These are phyloP conservation scores for Crypturellus tataupa DNA, from an alignment of 2,797 vertebrate genomes.

Conservation along the genomic window DNA sequence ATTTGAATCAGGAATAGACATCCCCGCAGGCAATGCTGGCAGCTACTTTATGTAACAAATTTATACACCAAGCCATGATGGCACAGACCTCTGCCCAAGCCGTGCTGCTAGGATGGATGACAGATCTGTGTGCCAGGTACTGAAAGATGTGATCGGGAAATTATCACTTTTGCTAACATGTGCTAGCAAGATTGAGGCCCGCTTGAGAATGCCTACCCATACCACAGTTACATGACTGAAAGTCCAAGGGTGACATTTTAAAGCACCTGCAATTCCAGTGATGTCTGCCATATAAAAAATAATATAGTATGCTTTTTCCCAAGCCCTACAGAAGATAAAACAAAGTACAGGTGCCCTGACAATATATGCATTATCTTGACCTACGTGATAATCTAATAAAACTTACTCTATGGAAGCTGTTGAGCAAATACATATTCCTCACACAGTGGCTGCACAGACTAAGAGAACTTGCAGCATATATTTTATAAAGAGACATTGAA, in stretches of 20 bases:
- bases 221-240: background rate
- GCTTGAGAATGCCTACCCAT: background rate
- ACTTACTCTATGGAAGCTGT: background rate
- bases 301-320: background rate
- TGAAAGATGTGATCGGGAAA: background rate
- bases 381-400: background rate
- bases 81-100: background rate
- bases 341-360: background rate
- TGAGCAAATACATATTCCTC: background rate
- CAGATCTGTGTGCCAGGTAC: background rate
- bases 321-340: background rate
- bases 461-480: accelerated
- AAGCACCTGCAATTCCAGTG: background rate
- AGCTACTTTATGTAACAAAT: background rate
- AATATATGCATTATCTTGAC: background rate
- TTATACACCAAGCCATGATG: background rate
- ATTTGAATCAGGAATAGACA: background rate
- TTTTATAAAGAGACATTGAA: background rate
- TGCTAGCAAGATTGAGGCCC: background rate
- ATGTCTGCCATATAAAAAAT: background rate
- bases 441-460: background rate
- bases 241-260: background rate
- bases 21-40: background rate
- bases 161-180: background rate
- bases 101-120: accelerated